Percentiles rank a stretch among this genome's conserved stretches.
Evolutionary conservation across 2,888 invertebrate genomes (phyloP).

Genomic region (Brenthis ino): DNA sequence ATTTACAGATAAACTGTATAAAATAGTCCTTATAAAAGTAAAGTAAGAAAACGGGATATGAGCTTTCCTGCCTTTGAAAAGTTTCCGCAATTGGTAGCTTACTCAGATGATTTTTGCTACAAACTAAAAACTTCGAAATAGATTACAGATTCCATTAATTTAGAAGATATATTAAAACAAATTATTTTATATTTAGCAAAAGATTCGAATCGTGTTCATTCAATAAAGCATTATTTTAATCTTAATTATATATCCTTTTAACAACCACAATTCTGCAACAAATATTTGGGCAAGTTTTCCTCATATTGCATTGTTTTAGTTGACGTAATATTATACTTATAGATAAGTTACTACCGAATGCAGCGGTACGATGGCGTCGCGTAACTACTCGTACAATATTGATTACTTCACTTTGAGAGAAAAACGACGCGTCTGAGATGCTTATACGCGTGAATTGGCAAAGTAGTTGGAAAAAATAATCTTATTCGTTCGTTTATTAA

Average conservation of each 20-base stretch:
- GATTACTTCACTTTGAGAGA: conserved; percentile 22
- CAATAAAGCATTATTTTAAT: no score
- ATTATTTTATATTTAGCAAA: no score
- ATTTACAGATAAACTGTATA: neutral
- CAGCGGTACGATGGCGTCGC: conserved; percentile 22
- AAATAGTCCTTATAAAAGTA: neutral
- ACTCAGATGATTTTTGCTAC: neutral
- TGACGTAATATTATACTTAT: conserved; percentile 21
- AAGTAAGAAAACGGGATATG: neutral
- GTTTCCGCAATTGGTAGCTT: neutral
- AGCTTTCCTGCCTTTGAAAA: neutral
- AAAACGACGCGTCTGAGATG: conserved; percentile 17
- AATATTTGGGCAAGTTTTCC: conserved; percentile 4
- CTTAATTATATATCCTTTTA: no score
- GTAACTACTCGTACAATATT: conserved; percentile 20
- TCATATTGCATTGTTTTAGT: conserved; percentile 14
- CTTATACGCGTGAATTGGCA: neutral
- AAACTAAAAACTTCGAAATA: no score
- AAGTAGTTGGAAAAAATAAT: neutral
- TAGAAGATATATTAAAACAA: no score
- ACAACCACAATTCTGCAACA: neutral
- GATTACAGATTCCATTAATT: no score
- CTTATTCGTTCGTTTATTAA: neutral
- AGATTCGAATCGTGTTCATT: no score
- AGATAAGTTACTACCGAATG: conserved; percentile 10